Conservation (phyloP, 1,140 invertebrate genomes). For the Leptonema lineaticorne region DNA sequence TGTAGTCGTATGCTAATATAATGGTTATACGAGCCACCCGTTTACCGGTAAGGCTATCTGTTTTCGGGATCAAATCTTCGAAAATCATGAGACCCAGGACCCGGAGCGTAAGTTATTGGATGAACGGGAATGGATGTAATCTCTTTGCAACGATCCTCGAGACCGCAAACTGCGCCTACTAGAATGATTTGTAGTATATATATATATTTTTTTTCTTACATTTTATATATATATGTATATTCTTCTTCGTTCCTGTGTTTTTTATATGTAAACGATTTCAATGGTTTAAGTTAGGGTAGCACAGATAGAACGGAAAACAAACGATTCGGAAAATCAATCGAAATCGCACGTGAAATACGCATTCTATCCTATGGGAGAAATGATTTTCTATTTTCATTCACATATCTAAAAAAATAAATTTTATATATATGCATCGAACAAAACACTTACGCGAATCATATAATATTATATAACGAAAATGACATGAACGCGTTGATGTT, state of each 20-base stretch:
- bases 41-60: constrained; percentile 32
- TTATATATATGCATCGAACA: background rate
- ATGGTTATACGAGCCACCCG: constrained; percentile 37
- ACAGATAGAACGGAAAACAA: background rate
- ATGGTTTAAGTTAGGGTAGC: background rate
- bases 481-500: background rate
- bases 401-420: background rate
- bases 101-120: constrained; percentile 37
- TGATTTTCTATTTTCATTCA: background rate
- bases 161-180: background rate
- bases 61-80: constrained; percentile 41
- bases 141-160: constrained; percentile 29
- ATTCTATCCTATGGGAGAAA: background rate
- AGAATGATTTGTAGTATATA: background rate
- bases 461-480: background rate
- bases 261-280: background rate
- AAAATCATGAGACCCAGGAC: constrained; percentile 34
- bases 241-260: background rate
- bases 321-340: background rate
- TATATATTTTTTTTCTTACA: too few species aligned
- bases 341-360: background rate
- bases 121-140: constrained; percentile 31
- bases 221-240: too few species aligned
- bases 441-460: background rate
- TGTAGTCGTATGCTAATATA: constrained; percentile 41